Conservation (phyloP, 1,140 invertebrate genomes). For the Scaptomyza montana region DNA sequence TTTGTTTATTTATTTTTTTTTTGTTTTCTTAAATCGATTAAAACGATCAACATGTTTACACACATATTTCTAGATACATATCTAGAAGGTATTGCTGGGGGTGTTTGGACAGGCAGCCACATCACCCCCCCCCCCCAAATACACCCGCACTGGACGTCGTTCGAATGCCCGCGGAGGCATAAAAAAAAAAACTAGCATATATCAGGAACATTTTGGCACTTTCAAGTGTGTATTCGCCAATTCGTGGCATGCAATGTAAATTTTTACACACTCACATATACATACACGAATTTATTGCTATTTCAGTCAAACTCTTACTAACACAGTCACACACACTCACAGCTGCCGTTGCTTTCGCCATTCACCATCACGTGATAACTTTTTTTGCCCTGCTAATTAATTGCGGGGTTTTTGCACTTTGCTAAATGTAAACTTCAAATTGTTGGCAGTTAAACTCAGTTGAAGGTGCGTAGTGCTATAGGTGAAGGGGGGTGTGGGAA, state of each 20-base stretch:
- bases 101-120: not conserved
- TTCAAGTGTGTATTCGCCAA: constrained; percentile 77
- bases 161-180: too few relatives aligned
- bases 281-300: constrained; percentile 15
- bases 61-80: not conserved
- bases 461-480: not conserved
- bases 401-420: constrained; percentile 75
- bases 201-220: constrained; percentile 64
- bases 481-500: not conserved
- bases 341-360: constrained; percentile 21
- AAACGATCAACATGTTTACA: constrained; percentile 21
- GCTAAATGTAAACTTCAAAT: constrained; percentile 53
- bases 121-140: not conserved
- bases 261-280: constrained; percentile 1
- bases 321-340: not conserved
- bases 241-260: constrained; percentile 22
- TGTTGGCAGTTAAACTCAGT: constrained; percentile 36
- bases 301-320: constrained; percentile 2
- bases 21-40: constrained; percentile 43
- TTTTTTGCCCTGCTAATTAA: constrained; percentile 75
- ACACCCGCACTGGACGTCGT: constrained; percentile 30
- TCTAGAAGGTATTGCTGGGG: not conserved
- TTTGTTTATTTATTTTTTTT: not conserved
- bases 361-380: constrained; percentile 75
- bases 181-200: constrained; percentile 30